Conservation (phyloP, 2,888 invertebrate species). For the Glyphotaelius pellucidus region DNA sequence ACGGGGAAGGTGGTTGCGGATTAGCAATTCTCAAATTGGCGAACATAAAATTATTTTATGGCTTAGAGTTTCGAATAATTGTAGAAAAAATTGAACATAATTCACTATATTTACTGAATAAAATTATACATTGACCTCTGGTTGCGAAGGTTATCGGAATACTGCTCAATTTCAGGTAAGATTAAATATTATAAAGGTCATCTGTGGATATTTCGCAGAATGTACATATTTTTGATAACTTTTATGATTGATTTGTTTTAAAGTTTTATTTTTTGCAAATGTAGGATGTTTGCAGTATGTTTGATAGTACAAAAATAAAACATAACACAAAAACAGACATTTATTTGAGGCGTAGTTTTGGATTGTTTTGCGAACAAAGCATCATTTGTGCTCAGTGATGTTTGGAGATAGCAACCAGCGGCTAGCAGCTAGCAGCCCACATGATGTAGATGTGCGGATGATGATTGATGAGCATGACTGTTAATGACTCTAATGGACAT, state of each 20-base stretch:
- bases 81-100: not conserved
- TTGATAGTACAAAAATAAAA: not conserved
- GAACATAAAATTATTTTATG: not conserved
- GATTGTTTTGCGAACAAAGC: slow-evolving; percentile 10
- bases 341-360: not conserved
- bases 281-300: not conserved
- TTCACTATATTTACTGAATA: not conserved
- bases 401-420: not conserved
- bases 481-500: slow-evolving; percentile 56
- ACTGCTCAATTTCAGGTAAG: not conserved
- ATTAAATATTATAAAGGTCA: not conserved
- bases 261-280: not conserved
- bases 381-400: not conserved
- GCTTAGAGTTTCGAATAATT: not conserved
- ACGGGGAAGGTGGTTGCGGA: not conserved
- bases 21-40: not conserved
- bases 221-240: not conserved
- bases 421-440: not conserved
- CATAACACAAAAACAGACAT: not conserved
- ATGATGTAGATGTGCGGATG: not conserved
- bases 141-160: not conserved
- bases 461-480: slow-evolving; percentile 52
- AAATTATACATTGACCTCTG: not conserved
- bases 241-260: not conserved
- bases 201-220: not conserved